These are phyloP conservation scores for Halictus rubicundus DNA, from an alignment of 1,140 invertebrate genomes.

Conservation along the genomic window DNA sequence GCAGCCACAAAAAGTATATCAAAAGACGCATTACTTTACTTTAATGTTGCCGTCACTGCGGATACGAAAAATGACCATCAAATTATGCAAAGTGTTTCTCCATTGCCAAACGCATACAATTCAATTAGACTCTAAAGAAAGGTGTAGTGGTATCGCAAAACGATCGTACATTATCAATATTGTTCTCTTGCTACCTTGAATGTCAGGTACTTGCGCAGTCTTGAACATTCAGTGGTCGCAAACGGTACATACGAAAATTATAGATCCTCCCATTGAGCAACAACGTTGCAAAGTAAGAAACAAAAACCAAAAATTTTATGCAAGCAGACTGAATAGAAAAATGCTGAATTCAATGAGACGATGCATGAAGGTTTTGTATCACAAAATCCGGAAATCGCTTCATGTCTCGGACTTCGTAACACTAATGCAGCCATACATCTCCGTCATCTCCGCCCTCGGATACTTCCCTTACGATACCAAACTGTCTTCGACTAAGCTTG, in stretches of 20 bases:
- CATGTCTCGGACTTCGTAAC: conserved; percentile 36
- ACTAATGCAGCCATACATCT: conserved; percentile 45
- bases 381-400: conserved; percentile 44
- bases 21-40: too few species aligned
- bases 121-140: conserved; percentile 26
- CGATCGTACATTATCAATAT: conserved; percentile 51
- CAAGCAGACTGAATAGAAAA: too few species aligned
- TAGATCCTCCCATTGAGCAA: background rate
- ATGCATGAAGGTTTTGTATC: background rate
- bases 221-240: background rate
- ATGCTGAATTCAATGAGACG: background rate
- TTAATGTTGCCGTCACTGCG: conserved; percentile 35
- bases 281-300: too few species aligned
- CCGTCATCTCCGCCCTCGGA: conserved; percentile 49
- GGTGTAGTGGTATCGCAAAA: conserved; percentile 6
- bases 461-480: conserved; percentile 55
- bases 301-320: background rate
- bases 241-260: background rate
- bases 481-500: conserved; percentile 22
- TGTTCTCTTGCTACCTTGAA: background rate
- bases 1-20: background rate
- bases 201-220: conserved; percentile 3
- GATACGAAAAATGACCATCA: background rate
- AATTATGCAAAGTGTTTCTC: conserved; percentile 15
- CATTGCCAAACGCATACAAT: background rate